Conservation (phyloP, 2,113 vertebrate genomes). For the Osmerus eperlanus region DNA sequence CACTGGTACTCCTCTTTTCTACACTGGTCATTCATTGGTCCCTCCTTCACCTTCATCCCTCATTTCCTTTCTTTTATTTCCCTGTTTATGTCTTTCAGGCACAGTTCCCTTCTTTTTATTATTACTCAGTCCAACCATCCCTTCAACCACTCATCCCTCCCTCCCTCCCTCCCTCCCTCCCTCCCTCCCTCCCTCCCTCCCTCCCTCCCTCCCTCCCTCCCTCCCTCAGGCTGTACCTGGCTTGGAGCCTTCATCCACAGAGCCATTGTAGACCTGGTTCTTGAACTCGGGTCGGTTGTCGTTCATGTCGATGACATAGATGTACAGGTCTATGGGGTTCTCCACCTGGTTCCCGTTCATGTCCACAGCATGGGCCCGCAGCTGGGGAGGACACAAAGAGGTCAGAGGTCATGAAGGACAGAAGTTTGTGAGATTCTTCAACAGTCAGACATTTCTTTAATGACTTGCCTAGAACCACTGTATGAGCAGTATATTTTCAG, state of each 20-base stretch:
- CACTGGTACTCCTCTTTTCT: slow-evolving; percentile 17
- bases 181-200: not conserved
- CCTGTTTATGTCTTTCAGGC: not conserved
- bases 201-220: not conserved
- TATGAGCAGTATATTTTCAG: no score
- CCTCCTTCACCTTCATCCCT: not conserved
- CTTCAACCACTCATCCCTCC: not conserved
- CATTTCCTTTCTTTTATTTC: slow-evolving; percentile 10
- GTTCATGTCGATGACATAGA: slow-evolving; percentile 98
- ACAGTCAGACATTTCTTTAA: no score
- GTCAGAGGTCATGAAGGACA: not conserved
- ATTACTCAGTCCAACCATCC: not conserved
- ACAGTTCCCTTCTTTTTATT: not conserved
- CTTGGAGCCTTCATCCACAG: slow-evolving; percentile 93
- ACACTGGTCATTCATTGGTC: not conserved
- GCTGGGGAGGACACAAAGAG: slow-evolving; percentile 64
- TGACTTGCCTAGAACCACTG: no score
- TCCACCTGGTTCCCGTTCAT: slow-evolving; percentile 99
- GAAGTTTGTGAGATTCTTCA: not conserved
- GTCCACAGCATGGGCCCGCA: slow-evolving; percentile 92
- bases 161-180: not conserved
- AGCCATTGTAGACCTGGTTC: slow-evolving; percentile 95
- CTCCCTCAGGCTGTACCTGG: slow-evolving; percentile 75
- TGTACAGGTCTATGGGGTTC: slow-evolving; percentile 97
- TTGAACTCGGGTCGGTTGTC: slow-evolving; percentile 95